Percentiles rank a stretch among this genome's conserved stretches.
phyloP scores from a whole-genome alignment of 92 coral and sea anemone species.

The Muricea muricata region DNA sequence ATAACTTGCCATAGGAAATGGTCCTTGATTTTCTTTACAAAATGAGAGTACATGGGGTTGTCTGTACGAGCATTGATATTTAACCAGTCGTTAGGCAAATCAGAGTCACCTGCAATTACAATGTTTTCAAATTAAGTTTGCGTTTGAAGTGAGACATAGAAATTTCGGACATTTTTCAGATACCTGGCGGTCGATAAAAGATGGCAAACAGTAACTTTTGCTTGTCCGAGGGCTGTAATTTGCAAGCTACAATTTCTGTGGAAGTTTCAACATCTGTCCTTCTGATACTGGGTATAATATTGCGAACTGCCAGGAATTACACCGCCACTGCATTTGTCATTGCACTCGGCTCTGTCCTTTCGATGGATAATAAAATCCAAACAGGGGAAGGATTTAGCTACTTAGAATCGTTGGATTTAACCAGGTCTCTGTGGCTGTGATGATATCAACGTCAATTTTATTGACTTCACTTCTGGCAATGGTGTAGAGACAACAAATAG shows the following conservation, averaged over 20 bases:
- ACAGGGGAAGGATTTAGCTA: slow-evolving; percentile 47
- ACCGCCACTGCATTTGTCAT: slow-evolving; percentile 43
- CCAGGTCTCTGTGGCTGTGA: slow-evolving; percentile 14
- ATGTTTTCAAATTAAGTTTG: too few species aligned
- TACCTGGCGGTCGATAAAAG: slow-evolving; percentile 25
- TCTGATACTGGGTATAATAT: slow-evolving; percentile 53
- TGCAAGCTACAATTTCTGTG: slow-evolving; percentile 15
- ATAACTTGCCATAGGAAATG: slow-evolving; percentile 60
- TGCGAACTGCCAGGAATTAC: slow-evolving; percentile 67
- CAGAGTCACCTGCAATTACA: too few species aligned
- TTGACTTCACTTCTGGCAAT: not conserved
- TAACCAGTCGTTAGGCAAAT: too few species aligned
- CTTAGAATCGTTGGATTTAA: slow-evolving; percentile 35
- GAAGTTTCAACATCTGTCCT: slow-evolving; percentile 54
- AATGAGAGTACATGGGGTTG: not conserved
- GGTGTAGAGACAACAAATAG: too few species aligned
- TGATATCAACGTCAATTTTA: not conserved
- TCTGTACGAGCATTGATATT: slow-evolving; percentile 22
- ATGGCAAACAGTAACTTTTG: slow-evolving; percentile 15
- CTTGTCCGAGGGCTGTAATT: slow-evolving; percentile 11
- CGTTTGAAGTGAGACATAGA: too few species aligned
- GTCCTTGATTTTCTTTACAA: slow-evolving; percentile 65
- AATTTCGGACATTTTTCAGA: slow-evolving; percentile 62
- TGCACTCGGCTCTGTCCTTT: slow-evolving; percentile 46
- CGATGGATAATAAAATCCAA: slow-evolving; percentile 59